Conservation (phyloP, 2,797 vertebrate genomes). For the Melanotaenia pygmaea region DNA sequence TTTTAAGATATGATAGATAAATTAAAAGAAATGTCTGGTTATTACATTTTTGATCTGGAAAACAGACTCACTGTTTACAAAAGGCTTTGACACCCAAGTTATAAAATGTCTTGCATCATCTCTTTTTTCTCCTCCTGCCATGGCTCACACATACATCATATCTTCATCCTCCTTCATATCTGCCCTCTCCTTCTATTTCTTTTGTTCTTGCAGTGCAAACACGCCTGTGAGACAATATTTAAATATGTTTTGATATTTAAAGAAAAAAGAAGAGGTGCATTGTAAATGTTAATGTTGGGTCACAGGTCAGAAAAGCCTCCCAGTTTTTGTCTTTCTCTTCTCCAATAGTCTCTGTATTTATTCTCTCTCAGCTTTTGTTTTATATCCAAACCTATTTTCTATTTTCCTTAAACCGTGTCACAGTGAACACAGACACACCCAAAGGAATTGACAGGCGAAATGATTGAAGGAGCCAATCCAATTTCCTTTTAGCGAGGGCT, state of each 20-base stretch:
- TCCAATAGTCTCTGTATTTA: slow-evolving; percentile 11
- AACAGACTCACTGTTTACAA: not conserved
- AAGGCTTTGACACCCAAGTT: not conserved
- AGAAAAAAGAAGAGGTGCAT: not conserved
- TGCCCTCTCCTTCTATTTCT: not conserved
- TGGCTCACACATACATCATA: not conserved
- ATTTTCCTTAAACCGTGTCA: slow-evolving; percentile 37
- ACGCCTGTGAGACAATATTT: not conserved
- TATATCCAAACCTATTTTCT: slow-evolving; percentile 10
- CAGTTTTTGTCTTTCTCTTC: slow-evolving; percentile 16
- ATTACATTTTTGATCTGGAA: not conserved
- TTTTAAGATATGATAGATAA: not conserved
- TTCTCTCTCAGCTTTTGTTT: slow-evolving; percentile 2
- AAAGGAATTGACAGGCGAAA: slow-evolving; percentile 61
- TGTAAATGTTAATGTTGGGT: slow-evolving; percentile 3
- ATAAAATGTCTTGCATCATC: not conserved
- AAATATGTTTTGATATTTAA: slow-evolving; percentile 4
- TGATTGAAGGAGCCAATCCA: slow-evolving; percentile 70
- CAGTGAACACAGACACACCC: slow-evolving; percentile 47
- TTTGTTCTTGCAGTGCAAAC: not conserved
- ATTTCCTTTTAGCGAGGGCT: slow-evolving; percentile 63
- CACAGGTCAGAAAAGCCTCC: slow-evolving; percentile 12
- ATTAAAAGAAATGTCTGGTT: not conserved
- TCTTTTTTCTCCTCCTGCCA: slow-evolving; percentile 1
- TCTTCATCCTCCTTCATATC: not conserved